phyloP scores from a whole-genome alignment of 1,140 invertebrate species.

The Saccostrea echinata region DNA sequence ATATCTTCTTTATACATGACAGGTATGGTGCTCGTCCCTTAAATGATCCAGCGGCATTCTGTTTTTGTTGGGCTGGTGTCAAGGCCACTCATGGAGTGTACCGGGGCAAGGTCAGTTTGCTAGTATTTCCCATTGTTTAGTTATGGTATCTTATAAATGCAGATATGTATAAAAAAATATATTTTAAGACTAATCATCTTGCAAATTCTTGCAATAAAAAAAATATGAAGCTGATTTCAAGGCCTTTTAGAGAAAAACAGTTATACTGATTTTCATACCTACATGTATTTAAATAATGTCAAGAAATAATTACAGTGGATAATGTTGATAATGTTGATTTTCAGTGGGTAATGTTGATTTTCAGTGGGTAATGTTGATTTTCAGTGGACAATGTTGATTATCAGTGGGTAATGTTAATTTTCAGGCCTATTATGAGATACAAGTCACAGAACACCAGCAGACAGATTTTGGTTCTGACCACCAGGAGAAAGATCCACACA shows the following conservation, averaged over 20 bases:
- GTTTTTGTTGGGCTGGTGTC: constrained; percentile 93
- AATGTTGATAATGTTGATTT: neutral
- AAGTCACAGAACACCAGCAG: constrained; percentile 81
- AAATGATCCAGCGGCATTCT: constrained; percentile 89
- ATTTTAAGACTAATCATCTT: no score
- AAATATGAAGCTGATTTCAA: no score
- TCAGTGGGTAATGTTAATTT: neutral
- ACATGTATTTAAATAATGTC: neutral
- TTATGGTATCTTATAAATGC: no score
- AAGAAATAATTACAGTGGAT: neutral
- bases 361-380: neutral
- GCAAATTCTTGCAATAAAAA: no score
- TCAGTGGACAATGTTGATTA: no score
- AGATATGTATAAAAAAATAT: no score
- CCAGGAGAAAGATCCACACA: constrained; percentile 84
- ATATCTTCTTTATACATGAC: constrained; percentile 45
- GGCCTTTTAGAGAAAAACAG: no score
- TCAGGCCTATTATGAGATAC: constrained; percentile 76
- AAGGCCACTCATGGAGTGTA: constrained; percentile 90
- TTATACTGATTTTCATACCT: no score
- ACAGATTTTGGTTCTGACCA: constrained; percentile 80
- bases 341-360: no score
- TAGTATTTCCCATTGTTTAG: neutral
- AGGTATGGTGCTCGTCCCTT: constrained; percentile 89
- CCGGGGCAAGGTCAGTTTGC: constrained; percentile 85